phyloP scores from a whole-genome alignment of 2,113 vertebrate genomes.

The Pogona vitticeps region DNA sequence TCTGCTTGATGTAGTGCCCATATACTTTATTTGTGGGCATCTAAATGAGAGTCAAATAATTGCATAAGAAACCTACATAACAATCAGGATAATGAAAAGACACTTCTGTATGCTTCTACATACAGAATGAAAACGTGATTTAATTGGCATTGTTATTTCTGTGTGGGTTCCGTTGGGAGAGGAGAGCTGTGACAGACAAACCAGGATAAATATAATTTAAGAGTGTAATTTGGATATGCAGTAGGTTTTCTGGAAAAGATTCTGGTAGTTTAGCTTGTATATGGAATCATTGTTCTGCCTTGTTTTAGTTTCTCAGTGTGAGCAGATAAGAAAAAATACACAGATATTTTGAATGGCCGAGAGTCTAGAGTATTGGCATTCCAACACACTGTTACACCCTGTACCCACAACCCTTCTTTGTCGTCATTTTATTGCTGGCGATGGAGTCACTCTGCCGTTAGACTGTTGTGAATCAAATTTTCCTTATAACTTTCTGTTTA shows the following conservation, averaged over 20 bases:
- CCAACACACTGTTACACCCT: neutral
- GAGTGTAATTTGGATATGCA: neutral
- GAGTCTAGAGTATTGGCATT: neutral
- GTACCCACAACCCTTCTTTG: neutral
- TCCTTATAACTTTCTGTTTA: slow-evolving; percentile 8
- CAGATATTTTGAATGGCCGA: neutral
- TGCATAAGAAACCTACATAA: neutral
- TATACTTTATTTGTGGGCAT: neutral
- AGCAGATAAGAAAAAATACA: neutral
- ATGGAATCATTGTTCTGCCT: neutral
- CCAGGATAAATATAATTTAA: neutral
- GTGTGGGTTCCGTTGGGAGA: neutral
- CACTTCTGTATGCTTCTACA: too few relatives aligned
- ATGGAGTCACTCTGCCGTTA: neutral
- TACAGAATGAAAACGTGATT: neutral
- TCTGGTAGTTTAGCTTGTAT: neutral
- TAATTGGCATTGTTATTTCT: neutral
- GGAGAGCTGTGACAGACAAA: neutral
- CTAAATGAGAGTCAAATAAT: neutral
- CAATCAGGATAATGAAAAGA: neutral
- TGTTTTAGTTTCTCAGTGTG: neutral
- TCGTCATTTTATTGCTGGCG: neutral
- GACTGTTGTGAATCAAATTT: neutral
- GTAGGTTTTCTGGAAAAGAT: neutral
- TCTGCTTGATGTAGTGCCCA: neutral